Conservation (phyloP, 2,797 vertebrate species). For the Mallotus villosus region DNA sequence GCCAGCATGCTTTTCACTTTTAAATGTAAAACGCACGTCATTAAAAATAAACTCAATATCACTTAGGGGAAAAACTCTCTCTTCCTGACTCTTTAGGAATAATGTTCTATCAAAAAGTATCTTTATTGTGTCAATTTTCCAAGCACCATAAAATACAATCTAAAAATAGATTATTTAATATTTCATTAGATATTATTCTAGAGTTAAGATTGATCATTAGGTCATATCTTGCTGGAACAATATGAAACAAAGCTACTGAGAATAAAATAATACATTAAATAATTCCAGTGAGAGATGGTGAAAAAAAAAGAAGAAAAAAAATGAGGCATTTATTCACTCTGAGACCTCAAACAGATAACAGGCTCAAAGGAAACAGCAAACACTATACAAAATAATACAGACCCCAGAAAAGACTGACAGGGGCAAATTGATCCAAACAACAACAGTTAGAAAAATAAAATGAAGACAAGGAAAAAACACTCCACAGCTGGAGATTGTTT, state of each 20-base stretch:
- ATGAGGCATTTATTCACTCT: neutral
- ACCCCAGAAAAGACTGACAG: neutral
- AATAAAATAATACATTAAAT: conserved; percentile 41
- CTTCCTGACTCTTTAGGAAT: neutral
- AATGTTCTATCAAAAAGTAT: conserved; percentile 23
- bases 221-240: conserved; percentile 53
- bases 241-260: conserved; percentile 48
- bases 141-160: conserved; percentile 19
- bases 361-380: conserved; percentile 8
- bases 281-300: conserved; percentile 14
- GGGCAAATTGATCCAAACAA: neutral
- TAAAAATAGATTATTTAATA: conserved; percentile 48
- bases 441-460: conserved; percentile 3
- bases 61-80: conserved; percentile 33
- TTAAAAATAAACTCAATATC: conserved; percentile 47
- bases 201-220: conserved; percentile 41
- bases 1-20: conserved; percentile 39
- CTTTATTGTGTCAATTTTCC: conserved; percentile 5
- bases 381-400: conserved; percentile 1
- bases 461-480: conserved; percentile 7
- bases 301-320: conserved; percentile 17
- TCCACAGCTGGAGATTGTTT: conserved; percentile 4
- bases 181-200: conserved; percentile 37
- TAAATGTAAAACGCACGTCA: conserved; percentile 50
- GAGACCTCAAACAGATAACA: conserved; percentile 1